phyloP scores from a whole-genome alignment of 2,797 vertebrate genomes.

The Silurus aristotelis region DNA sequence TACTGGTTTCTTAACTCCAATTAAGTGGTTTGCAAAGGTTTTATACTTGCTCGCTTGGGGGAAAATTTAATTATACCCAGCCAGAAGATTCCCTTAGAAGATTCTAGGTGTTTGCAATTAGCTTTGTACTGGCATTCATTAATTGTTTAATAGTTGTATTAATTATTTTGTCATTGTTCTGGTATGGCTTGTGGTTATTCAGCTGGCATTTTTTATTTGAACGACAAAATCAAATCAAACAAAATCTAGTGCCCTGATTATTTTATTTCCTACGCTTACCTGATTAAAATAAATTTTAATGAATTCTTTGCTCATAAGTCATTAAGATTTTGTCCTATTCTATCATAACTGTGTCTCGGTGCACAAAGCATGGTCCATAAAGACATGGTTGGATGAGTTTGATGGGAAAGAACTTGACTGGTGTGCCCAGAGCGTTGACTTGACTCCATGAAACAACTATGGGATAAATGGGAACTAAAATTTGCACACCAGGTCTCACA shows the following conservation, averaged over 20 bases:
- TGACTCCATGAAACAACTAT: too few species aligned
- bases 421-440: too few species aligned
- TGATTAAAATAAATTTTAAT: neutral
- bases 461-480: too few species aligned
- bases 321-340: too few species aligned
- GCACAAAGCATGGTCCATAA: too few species aligned
- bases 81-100: neutral
- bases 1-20: constrained; percentile 13
- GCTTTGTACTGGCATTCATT: neutral
- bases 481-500: too few species aligned
- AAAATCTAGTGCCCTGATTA: neutral
- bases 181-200: neutral
- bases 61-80: constrained; percentile 2
- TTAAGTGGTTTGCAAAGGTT: neutral
- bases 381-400: too few species aligned
- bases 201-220: neutral
- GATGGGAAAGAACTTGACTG: too few species aligned
- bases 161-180: neutral
- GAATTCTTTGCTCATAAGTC: neutral
- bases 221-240: neutral
- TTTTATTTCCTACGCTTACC: neutral
- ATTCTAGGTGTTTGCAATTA: neutral
- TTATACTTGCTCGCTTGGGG: neutral
- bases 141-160: constrained; percentile 1
- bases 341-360: too few species aligned